Conservation (phyloP, 2,797 vertebrate species). For the Gobio occitaniae region DNA sequence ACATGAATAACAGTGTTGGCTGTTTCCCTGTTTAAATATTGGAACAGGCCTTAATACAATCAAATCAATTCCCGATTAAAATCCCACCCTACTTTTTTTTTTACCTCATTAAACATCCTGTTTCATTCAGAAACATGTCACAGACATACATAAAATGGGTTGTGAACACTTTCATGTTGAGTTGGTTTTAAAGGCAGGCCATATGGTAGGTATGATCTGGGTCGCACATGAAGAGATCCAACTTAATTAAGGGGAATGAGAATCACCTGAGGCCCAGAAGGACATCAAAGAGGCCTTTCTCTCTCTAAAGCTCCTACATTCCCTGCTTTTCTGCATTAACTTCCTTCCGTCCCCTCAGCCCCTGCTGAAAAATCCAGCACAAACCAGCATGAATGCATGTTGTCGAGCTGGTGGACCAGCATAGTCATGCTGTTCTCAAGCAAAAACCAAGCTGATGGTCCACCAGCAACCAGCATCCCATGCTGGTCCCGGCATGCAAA, state of each 20-base stretch:
- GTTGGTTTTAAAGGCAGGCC: constrained; percentile 68
- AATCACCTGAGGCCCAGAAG: constrained; percentile 77
- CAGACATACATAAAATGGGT: neutral
- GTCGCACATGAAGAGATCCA: constrained; percentile 59
- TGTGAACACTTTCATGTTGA: constrained; percentile 51
- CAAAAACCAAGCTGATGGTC: too few species aligned
- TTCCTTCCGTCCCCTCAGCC: constrained; percentile 37
- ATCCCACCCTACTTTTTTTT: neutral
- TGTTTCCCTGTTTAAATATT: neutral
- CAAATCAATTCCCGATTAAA: neutral
- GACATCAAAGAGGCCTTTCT: constrained; percentile 75
- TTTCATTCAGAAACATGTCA: constrained; percentile 8
- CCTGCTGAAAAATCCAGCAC: neutral
- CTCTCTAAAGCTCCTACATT: constrained; percentile 5
- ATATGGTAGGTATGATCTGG: constrained; percentile 73
- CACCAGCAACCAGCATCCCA: neutral
- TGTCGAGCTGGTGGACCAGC: neutral
- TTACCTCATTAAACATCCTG: neutral
- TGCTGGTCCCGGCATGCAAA: neutral
- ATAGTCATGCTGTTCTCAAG: too few species aligned
- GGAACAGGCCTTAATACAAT: neutral
- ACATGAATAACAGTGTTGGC: neutral
- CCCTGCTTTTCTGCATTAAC: neutral
- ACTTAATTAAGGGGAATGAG: constrained; percentile 77
- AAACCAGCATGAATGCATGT: neutral